Conservation (phyloP, 2,113 vertebrate genomes). For the Fulica atra region DNA sequence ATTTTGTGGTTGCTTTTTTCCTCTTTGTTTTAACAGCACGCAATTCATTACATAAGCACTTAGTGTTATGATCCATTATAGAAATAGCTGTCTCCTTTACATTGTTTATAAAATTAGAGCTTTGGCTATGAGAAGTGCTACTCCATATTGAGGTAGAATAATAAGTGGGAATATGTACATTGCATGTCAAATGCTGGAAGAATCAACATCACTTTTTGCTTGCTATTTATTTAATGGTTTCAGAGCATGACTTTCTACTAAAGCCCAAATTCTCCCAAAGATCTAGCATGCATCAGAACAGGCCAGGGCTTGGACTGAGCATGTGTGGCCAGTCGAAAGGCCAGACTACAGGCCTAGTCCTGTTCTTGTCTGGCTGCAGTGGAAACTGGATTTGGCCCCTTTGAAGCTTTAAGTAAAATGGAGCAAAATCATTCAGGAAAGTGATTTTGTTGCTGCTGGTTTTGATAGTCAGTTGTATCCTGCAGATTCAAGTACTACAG, state of each 20-base stretch:
- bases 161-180: not conserved
- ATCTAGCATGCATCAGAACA: not conserved
- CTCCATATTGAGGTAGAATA: not conserved
- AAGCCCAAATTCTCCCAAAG: not conserved
- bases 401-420: not conserved
- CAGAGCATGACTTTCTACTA: not conserved
- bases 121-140: not conserved
- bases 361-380: not conserved
- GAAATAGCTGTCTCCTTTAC: not conserved
- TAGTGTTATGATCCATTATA: not conserved
- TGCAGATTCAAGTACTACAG: not conserved
- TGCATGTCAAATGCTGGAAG: not conserved
- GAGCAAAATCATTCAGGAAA: not conserved
- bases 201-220: not conserved
- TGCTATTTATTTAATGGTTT: not conserved
- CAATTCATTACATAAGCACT: not conserved
- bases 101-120: not conserved
- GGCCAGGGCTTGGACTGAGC: not conserved
- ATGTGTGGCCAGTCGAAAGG: rapidly evolving
- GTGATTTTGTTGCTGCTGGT: not conserved
- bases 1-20: not conserved
- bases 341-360: not conserved
- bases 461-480: not conserved
- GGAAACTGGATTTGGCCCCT: not conserved
- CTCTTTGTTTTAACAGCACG: not conserved